A percentile compares a stretch with the other conserved stretches of the same genome.
These are phyloP conservation scores for Turnix velox DNA, from an alignment of 2,113 vertebrate genomes.

Conservation along the genomic window DNA sequence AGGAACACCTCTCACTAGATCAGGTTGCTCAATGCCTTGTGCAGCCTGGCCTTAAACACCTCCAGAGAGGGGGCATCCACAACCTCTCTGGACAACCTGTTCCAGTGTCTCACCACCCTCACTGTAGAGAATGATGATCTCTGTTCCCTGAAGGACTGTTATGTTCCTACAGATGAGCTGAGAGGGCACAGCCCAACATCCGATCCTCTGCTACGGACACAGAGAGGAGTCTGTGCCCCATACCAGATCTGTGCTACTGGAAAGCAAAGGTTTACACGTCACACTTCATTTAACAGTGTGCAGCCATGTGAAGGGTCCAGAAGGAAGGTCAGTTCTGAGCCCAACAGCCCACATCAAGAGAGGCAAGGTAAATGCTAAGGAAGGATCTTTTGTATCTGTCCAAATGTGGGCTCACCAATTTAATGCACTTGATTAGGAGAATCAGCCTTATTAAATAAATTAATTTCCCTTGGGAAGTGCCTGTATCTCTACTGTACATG, in stretches of 20 bases:
- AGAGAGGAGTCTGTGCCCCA: conserved; percentile 4
- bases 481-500: background rate
- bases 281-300: conserved; percentile 72
- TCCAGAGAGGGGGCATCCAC: too few species aligned
- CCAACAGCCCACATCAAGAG: conserved; percentile 77
- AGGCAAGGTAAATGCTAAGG: conserved; percentile 63
- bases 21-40: too few species aligned
- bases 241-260: background rate
- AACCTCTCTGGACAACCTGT: too few species aligned
- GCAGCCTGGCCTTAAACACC: too few species aligned
- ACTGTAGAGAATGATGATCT: background rate
- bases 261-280: conserved; percentile 72
- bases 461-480: background rate
- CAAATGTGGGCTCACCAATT: background rate
- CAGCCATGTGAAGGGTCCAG: conserved; percentile 58
- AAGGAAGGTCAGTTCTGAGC: conserved; percentile 80
- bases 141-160: background rate
- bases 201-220: conserved; percentile 47
- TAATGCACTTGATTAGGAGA: background rate
- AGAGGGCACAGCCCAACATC: conserved; percentile 49
- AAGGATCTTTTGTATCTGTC: background rate
- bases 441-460: background rate
- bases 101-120: too few species aligned
- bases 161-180: conserved; percentile 54
- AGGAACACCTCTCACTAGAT: too few species aligned